Percentiles rank a stretch among this genome's conserved stretches.
phyloP scores from a whole-genome alignment of 2,113 vertebrate species.

The Oncorhynchus tshawytscha region DNA sequence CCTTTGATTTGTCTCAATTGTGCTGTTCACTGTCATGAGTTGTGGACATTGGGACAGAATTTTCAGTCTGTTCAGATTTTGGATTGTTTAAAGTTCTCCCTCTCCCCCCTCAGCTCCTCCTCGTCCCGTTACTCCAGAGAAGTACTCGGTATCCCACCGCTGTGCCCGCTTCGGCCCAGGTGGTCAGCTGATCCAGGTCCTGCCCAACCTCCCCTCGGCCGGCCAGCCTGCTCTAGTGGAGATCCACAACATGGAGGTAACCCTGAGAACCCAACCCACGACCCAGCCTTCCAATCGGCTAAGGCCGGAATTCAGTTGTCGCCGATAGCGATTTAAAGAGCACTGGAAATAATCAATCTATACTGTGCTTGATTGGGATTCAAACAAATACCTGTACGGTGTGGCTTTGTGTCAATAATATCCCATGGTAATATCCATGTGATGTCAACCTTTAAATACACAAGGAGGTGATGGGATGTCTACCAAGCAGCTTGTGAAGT shows the following conservation, averaged over 20 bases:
- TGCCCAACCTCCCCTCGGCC: constrained; percentile 93
- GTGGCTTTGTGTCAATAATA: too few relatives aligned
- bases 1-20: not conserved
- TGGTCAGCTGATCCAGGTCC: constrained; percentile 87
- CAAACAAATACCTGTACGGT: too few relatives aligned
- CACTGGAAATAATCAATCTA: too few relatives aligned
- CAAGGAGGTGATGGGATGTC: too few relatives aligned
- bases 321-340: too few relatives aligned
- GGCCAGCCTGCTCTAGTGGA: constrained; percentile 95
- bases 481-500: too few relatives aligned
- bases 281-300: too few relatives aligned
- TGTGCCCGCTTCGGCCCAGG: constrained; percentile 93
- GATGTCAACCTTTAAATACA: too few relatives aligned
- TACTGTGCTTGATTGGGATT: too few relatives aligned
- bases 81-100: constrained; percentile 12
- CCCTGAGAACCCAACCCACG: not conserved
- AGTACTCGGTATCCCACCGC: constrained; percentile 87
- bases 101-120: constrained; percentile 71
- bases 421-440: too few relatives aligned
- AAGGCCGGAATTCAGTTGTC: too few relatives aligned
- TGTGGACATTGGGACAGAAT: too few relatives aligned
- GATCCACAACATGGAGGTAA: constrained; percentile 92
- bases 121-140: constrained; percentile 91
- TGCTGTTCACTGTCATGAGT: not conserved
- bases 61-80: not conserved